Evolutionary conservation across 2,797 vertebrate species (phyloP).

Genomic region (Miichthys miiuy): DNA sequence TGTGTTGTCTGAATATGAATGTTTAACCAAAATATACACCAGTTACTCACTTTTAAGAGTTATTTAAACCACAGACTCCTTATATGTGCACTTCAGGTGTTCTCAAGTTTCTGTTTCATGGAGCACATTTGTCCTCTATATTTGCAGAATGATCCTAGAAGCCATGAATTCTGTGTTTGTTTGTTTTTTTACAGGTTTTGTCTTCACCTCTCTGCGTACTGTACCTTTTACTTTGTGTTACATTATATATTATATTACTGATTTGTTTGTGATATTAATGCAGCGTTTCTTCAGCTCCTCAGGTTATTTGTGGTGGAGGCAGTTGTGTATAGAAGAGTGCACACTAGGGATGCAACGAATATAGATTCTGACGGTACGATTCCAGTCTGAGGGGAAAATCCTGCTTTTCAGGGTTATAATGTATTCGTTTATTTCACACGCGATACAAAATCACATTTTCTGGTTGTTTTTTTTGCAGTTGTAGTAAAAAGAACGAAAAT

Average conservation of each 20-base stretch:
- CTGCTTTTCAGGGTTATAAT: too few species aligned
- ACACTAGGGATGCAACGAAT: background rate
- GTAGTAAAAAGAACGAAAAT: too few species aligned
- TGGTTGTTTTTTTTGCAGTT: too few species aligned
- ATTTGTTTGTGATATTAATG: constrained; percentile 24
- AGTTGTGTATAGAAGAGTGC: background rate
- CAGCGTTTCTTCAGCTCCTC: constrained; percentile 29
- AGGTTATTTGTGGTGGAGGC: constrained; percentile 40
- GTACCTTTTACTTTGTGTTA: constrained; percentile 33
- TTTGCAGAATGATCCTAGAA: constrained; percentile 20
- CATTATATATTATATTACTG: background rate
- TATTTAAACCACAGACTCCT: constrained; percentile 34
- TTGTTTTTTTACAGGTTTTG: constrained; percentile 8
- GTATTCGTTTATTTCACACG: too few species aligned
- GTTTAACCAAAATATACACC: constrained; percentile 63
- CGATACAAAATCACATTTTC: too few species aligned
- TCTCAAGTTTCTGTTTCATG: constrained; percentile 37
- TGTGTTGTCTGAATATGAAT: constrained; percentile 59
- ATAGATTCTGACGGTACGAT: too few species aligned
- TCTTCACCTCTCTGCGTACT: constrained; percentile 32
- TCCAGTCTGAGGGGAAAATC: too few species aligned
- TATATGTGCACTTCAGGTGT: constrained; percentile 35
- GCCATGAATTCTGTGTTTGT: background rate
- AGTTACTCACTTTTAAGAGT: constrained; percentile 40
- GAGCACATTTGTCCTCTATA: constrained; percentile 14